Percentiles rank a stretch among this genome's conserved stretches.
These are phyloP conservation scores for Catamblyrhynchus diadema DNA, from an alignment of 2,797 vertebrate genomes.

Conservation along the genomic window DNA sequence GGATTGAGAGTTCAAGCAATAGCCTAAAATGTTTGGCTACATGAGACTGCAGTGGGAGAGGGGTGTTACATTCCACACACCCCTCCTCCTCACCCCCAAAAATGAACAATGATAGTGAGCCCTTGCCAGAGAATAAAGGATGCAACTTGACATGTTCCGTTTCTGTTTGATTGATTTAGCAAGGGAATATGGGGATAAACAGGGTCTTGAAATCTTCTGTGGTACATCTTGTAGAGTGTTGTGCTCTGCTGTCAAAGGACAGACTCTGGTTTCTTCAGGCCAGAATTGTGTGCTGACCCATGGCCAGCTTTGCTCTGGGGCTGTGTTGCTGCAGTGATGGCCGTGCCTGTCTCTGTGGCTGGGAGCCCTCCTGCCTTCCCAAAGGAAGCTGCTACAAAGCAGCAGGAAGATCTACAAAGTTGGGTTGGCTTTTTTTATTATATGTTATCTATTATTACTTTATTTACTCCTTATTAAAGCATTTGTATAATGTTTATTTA, in stretches of 20 bases:
- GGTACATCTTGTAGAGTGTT: neutral
- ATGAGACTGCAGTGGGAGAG: neutral
- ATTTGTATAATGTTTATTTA: neutral
- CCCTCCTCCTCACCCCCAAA: neutral
- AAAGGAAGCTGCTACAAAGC: neutral
- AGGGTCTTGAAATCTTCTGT: neutral
- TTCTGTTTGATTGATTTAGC: neutral
- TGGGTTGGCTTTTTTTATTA: neutral
- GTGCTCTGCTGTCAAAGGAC: neutral
- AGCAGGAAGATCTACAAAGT: neutral
- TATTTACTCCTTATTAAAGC: neutral
- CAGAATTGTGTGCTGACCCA: neutral
- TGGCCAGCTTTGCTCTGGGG: neutral
- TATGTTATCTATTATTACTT: neutral
- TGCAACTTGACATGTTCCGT: neutral
- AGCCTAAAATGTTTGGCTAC: neutral
- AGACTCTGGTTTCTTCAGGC: neutral
- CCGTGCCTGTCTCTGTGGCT: accelerated
- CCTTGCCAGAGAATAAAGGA: neutral
- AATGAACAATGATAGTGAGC: neutral
- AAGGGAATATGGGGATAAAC: neutral
- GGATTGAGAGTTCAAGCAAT: neutral
- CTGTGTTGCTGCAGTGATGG: neutral
- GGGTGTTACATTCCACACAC: neutral
- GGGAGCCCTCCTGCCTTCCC: neutral